phyloP scores from a whole-genome alignment of 2,113 vertebrate species.

The Pagrus major region DNA sequence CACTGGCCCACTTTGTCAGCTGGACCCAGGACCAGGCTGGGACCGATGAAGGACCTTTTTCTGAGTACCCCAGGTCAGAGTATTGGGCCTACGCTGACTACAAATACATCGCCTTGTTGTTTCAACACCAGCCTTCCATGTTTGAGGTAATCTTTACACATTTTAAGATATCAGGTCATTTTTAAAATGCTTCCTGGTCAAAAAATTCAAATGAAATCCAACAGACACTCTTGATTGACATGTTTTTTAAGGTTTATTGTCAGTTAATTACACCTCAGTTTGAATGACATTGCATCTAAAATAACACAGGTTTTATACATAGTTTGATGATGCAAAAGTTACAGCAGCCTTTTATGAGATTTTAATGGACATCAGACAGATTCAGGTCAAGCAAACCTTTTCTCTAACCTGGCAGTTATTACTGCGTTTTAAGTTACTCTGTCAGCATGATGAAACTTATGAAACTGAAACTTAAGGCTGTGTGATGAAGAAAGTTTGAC shows the following conservation, averaged over 20 bases:
- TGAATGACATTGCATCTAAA: background rate
- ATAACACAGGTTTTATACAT: background rate
- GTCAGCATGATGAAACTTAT: background rate
- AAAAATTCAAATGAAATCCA: background rate
- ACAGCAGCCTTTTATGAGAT: background rate
- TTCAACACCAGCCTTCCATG: slow-evolving; percentile 88
- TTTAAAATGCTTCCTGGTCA: background rate
- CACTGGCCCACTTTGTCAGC: slow-evolving; percentile 88
- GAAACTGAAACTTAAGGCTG: background rate
- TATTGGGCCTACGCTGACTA: slow-evolving; percentile 98
- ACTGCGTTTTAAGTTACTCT: background rate
- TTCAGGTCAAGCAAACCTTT: background rate
- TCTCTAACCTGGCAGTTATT: background rate
- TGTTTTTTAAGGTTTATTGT: background rate
- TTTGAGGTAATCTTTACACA: slow-evolving; percentile 88
- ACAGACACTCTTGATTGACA: background rate
- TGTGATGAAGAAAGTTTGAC: background rate
- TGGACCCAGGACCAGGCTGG: slow-evolving; percentile 83
- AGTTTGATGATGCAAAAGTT: background rate
- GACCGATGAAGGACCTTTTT: slow-evolving; percentile 84
- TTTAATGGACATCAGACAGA: background rate
- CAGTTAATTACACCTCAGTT: background rate
- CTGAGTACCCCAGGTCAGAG: slow-evolving; percentile 82
- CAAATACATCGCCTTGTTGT: slow-evolving; percentile 91
- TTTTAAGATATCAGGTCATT: background rate